phyloP scores from a whole-genome alignment of 1,140 invertebrate genomes.

The Augochlora pura region DNA sequence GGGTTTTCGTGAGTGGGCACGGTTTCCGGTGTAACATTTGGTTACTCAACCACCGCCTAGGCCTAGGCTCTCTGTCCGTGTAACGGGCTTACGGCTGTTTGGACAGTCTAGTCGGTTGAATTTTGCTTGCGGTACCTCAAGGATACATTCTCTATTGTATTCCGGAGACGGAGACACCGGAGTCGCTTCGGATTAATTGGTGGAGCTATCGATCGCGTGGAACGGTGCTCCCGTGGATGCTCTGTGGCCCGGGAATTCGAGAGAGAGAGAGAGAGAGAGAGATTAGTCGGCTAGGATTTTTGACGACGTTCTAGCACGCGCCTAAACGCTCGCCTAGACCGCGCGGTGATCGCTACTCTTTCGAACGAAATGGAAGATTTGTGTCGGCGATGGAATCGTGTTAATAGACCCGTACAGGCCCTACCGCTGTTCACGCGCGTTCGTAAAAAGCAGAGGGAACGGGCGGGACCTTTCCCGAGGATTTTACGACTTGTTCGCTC shows the following conservation, averaged over 20 bases:
- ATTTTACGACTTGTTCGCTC: conserved; percentile 52
- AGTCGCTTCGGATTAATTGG: no score
- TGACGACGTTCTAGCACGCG: conserved; percentile 45
- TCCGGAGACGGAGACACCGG: no score
- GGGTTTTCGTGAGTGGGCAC: no score
- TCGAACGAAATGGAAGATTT: conserved; percentile 53
- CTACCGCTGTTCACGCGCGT: conserved; percentile 50
- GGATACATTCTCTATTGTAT: no score
- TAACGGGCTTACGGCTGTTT: no score
- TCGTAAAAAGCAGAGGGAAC: conserved; percentile 50
- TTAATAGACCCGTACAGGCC: conserved; percentile 48
- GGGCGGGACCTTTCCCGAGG: conserved; percentile 7
- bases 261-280: not conserved
- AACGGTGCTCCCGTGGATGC: no score
- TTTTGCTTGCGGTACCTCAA: no score
- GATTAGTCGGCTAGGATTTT: not conserved
- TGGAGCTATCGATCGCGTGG: no score
- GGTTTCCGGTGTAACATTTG: no score
- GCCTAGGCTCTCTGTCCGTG: no score
- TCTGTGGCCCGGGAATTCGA: conserved; percentile 1
- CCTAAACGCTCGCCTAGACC: conserved; percentile 20
- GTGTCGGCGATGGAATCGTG: conserved; percentile 58
- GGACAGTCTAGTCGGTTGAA: no score
- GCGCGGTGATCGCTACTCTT: conserved; percentile 17
- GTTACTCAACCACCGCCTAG: no score